Percentiles rank a stretch among this genome's conserved stretches.
These are phyloP conservation scores for Bacillus rossius DNA, from an alignment of 1,140 invertebrate species.

Conservation along the genomic window DNA sequence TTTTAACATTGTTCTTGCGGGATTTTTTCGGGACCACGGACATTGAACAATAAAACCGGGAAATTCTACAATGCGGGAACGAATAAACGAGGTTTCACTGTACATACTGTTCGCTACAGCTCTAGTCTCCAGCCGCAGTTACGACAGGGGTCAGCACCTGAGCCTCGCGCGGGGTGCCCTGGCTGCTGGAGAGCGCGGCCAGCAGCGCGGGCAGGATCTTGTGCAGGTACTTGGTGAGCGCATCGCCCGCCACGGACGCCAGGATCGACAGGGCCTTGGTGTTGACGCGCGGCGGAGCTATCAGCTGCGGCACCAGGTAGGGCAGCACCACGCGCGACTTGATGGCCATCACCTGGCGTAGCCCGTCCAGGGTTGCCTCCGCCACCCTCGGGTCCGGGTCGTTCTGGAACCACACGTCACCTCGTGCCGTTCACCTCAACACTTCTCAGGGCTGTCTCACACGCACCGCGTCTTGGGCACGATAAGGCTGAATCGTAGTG, in stretches of 20 bases:
- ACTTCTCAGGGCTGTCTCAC: no score
- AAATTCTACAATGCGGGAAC: no score
- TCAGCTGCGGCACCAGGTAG: constrained; percentile 93
- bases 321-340: constrained; percentile 93
- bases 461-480: no score
- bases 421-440: no score
- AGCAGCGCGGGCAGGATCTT: constrained; percentile 90
- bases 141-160: no score
- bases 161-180: constrained; percentile 62
- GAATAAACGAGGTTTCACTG: no score
- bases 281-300: constrained; percentile 73
- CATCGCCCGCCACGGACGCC: constrained; percentile 88
- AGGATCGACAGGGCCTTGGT: constrained; percentile 89
- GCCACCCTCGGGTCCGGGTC: constrained; percentile 66
- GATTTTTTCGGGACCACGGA: no score
- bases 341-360: constrained; percentile 94
- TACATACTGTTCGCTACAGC: no score
- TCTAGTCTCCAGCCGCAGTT: no score
- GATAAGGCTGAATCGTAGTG: no score
- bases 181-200: constrained; percentile 61
- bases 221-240: constrained; percentile 83
- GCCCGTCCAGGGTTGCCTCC: constrained; percentile 86
- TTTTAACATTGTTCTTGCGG: no score
- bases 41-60: no score
- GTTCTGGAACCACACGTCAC: constrained; percentile 50